Evolutionary conservation across 2,888 invertebrate species (phyloP), one percentile per base, ranked within the genome.

Genomic region (Carabus problematicus): DNA sequence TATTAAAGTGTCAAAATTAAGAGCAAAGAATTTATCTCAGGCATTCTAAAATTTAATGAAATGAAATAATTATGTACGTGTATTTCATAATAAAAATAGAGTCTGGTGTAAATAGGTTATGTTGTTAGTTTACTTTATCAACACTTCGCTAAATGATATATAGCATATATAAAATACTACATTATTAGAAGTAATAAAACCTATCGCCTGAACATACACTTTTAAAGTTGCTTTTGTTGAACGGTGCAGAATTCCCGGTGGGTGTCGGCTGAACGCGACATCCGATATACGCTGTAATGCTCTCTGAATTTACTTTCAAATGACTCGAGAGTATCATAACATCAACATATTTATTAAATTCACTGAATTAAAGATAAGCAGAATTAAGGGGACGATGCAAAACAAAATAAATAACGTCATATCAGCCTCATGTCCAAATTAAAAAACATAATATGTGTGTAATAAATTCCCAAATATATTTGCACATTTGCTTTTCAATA

Each of bases 301-400:
- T n/a, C 29, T n/a, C 40, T 61, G 39, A 43, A 61, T 49, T 45
- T 29, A 47, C 63, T 11, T 55, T 56, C 42, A 55, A 39, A n/a
- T 43, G 55, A 18, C 64, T 42, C 64, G 7, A 29, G 64, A 45
- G 64, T 39, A 43, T 64, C 64, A 56, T 64, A 54, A 56, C 42
- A 64, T 64, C 64, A 64, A 64, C 55, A 64, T 55, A 55, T 64
- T 64, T 64, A 64, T 64, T 64, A 64, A 64, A 64, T 64, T 56
- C 12, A 43, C 39, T 9, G 45, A 55, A 64, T 64, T 64, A 63
- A 29, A 64, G 29, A 29, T 29, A 29, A 45, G n/a, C 45, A 1
- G 45, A 45, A 12, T 45, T 45, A 45, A 11, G 11, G 45, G n/a
- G 2, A 45, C 45, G 2, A 29, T 29, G 2, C 29, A 29, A 29